These are phyloP conservation scores for Varanus salvator DNA, from an alignment of 2,113 vertebrate species.

Conservation along the genomic window DNA sequence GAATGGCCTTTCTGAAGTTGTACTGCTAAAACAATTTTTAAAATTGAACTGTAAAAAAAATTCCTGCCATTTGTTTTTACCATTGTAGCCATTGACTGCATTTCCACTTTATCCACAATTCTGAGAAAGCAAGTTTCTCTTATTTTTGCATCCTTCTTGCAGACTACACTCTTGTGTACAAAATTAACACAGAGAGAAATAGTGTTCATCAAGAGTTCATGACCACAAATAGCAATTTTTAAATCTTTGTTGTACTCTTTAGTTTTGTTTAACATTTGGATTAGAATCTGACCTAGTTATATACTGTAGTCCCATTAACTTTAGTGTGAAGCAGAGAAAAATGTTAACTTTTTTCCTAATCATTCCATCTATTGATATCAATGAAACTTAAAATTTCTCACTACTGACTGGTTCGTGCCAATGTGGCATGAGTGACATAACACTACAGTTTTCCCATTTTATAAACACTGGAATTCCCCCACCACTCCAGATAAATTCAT, in stretches of 20 bases:
- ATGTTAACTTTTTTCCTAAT: neutral
- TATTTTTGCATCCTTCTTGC: neutral
- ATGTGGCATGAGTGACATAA: neutral
- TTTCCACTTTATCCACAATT: neutral
- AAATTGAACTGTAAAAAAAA: neutral
- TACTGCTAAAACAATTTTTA: neutral
- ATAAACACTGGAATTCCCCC: neutral
- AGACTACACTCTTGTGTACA: neutral
- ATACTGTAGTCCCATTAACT: neutral
- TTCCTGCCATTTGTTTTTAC: neutral
- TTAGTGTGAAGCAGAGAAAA: neutral
- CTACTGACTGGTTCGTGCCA: neutral
- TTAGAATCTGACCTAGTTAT: neutral
- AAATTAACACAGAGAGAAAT: neutral
- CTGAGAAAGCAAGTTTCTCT: neutral
- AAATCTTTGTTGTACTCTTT: neutral
- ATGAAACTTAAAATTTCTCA: neutral
- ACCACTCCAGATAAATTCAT: neutral
- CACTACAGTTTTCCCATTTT: neutral
- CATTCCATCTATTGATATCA: neutral
- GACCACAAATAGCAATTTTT: no score
- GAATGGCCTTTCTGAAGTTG: neutral
- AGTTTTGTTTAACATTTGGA: neutral
- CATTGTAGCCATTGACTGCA: neutral
- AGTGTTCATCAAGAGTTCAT: neutral